Evolutionary conservation across 2,113 vertebrate species (phyloP).

Genomic region (Centrocercus urophasianus): DNA sequence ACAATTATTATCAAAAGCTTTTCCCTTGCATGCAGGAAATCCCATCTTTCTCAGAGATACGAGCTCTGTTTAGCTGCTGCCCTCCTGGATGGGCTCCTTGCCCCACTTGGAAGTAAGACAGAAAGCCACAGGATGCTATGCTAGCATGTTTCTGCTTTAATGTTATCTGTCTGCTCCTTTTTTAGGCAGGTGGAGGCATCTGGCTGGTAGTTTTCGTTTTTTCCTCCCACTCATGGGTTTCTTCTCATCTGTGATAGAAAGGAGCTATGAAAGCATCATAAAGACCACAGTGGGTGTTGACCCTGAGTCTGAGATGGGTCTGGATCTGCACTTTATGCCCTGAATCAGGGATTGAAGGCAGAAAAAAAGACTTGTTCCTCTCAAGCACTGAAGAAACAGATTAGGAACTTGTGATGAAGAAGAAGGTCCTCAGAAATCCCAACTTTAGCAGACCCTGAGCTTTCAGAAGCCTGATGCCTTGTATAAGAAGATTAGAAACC

Average conservation of each 20-base stretch:
- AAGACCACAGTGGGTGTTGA: background rate
- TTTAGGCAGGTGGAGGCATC: background rate
- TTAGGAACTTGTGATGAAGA: background rate
- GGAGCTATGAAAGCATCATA: background rate
- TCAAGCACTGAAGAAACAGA: background rate
- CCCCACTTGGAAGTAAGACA: background rate
- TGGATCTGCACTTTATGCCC: background rate
- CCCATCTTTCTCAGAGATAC: background rate
- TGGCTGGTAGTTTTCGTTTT: background rate
- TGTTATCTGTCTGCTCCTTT: background rate
- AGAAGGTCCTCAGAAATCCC: background rate
- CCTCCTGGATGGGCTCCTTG: background rate
- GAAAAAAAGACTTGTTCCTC: background rate
- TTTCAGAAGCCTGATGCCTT: background rate
- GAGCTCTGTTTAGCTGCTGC: background rate
- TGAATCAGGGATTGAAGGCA: background rate
- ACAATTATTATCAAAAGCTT: no score
- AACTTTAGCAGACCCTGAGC: background rate
- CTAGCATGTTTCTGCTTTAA: background rate
- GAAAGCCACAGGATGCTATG: background rate
- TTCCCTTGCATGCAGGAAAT: no score
- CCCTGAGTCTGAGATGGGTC: background rate
- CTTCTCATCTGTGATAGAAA: background rate
- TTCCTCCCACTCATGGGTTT: background rate
- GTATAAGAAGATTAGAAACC: background rate